Conservation (phyloP, 2,888 invertebrate genomes). For the Sarcophaga subvicina region DNA sequence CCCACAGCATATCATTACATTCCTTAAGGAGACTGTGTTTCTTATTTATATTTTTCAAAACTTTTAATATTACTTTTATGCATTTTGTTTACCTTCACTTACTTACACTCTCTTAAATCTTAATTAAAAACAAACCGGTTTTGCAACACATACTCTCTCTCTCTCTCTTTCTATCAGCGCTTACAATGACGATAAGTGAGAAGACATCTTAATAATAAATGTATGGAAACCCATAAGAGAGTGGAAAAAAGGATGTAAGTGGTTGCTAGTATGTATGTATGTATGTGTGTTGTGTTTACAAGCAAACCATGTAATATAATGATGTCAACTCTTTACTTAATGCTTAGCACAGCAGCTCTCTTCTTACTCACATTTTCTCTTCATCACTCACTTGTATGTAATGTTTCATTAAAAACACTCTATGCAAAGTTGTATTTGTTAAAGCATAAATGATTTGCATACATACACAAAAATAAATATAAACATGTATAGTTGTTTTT, state of each 20-base stretch:
- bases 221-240: background rate
- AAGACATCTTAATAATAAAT: background rate
- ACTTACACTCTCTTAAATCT: background rate
- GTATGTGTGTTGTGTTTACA: conserved; percentile 4
- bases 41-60: background rate
- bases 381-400: background rate
- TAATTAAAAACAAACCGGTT: background rate
- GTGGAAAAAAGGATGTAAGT: background rate
- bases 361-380: too few relatives aligned
- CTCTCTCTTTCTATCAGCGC: background rate
- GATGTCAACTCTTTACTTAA: background rate
- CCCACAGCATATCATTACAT: background rate
- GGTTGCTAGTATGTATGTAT: background rate
- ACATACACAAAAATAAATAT: background rate
- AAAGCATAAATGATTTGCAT: background rate
- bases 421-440: background rate
- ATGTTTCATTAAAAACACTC: background rate
- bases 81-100: background rate
- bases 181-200: background rate
- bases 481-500: background rate
- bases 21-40: background rate
- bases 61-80: too few relatives aligned
- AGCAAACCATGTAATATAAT: background rate
- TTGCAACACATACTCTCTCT: background rate
- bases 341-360: background rate